Conservation (phyloP, 1,140 invertebrate species). For the Drosophila micromelanica region DNA sequence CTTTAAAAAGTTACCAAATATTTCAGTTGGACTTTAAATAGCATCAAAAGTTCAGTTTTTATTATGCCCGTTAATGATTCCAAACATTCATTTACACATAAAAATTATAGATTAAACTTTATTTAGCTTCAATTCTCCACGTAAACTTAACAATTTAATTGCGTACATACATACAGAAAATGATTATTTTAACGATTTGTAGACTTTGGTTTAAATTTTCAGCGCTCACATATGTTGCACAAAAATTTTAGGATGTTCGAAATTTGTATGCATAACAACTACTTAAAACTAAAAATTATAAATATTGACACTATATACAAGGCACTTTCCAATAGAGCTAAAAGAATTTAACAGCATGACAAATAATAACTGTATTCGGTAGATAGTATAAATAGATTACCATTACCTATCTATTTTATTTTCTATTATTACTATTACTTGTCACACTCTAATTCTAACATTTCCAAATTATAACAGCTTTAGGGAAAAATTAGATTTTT, state of each 20-base stretch:
- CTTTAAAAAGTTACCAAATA: too few species aligned
- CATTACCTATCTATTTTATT: conserved; percentile 4
- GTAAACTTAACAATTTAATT: conserved; percentile 19
- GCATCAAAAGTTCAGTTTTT: too few species aligned
- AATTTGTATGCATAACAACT: conserved; percentile 15
- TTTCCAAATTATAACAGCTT: background rate
- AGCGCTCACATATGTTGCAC: conserved; percentile 12
- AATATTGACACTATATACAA: conserved; percentile 49
- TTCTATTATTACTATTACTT: background rate
- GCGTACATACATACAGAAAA: conserved; percentile 10
- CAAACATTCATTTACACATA: background rate
- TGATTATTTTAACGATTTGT: conserved; percentile 28
- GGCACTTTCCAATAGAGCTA: conserved; percentile 41
- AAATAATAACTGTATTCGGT: conserved; percentile 11
- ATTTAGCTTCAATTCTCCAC: conserved; percentile 35
- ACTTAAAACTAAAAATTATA: conserved; percentile 33
- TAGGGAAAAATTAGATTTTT: background rate
- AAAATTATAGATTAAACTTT: conserved; percentile 12
- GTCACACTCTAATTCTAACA: background rate
- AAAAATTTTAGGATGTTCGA: conserved; percentile 21
- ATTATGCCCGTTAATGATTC: too few species aligned
- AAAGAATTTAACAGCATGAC: conserved; percentile 6
- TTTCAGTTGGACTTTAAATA: too few species aligned
- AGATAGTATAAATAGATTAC: too few species aligned
- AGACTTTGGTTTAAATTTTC: conserved; percentile 48